Percentiles rank a stretch among this genome's conserved stretches.
phyloP scores from a whole-genome alignment of 2,888 invertebrate species.

The Anoplius nigerrimus region DNA sequence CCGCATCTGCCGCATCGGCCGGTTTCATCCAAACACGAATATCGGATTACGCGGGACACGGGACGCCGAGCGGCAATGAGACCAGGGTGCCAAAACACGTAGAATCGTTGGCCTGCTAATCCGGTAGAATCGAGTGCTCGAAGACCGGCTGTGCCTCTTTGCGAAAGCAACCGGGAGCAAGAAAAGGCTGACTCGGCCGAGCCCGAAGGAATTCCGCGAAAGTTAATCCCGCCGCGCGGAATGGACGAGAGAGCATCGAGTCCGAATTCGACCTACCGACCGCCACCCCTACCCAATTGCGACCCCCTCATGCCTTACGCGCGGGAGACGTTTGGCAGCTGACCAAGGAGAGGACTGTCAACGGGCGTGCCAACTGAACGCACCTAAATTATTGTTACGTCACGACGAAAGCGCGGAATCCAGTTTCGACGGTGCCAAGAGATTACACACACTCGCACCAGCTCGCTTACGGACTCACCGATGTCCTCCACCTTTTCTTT shows the following conservation, averaged over 20 bases:
- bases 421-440: conserved; percentile 52
- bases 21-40: too few relatives aligned
- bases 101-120: too few relatives aligned
- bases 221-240: conserved; percentile 31
- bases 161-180: too few relatives aligned
- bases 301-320: not conserved
- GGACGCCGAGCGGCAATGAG: not conserved
- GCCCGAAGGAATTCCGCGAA: conserved; percentile 3
- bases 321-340: conserved; percentile 53
- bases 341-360: conserved; percentile 53
- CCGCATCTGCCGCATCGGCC: too few relatives aligned
- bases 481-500: too few relatives aligned
- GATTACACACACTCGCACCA: conserved; percentile 42
- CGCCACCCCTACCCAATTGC: not conserved
- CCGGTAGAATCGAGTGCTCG: too few relatives aligned
- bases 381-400: conserved; percentile 67
- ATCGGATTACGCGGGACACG: too few relatives aligned
- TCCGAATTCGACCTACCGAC: not conserved
- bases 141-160: too few relatives aligned
- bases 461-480: too few relatives aligned
- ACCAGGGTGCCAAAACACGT: not conserved
- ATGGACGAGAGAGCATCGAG: conserved; percentile 28
- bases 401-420: conserved; percentile 48
- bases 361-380: conserved; percentile 63
- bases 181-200: too few relatives aligned